These are phyloP conservation scores for Shargacucullia verbasci DNA, from an alignment of 2,888 invertebrate species.

Conservation along the genomic window DNA sequence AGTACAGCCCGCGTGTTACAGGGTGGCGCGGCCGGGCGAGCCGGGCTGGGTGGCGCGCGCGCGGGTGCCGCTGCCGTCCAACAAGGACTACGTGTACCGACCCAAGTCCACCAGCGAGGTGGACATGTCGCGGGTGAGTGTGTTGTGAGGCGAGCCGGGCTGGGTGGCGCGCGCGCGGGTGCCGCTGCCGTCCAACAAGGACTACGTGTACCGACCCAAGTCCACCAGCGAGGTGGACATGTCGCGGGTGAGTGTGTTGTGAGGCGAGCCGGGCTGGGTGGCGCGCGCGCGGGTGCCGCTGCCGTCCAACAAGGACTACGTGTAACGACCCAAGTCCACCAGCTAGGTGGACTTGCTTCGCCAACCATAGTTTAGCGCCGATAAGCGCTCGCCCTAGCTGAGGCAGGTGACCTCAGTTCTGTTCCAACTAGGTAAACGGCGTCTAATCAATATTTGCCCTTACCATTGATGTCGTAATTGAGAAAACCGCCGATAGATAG, in stretches of 20 bases:
- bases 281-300: slow-evolving; percentile 97
- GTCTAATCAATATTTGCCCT: too few species aligned
- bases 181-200: slow-evolving; percentile 98
- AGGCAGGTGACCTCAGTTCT: too few species aligned
- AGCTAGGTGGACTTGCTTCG: slow-evolving; percentile 96
- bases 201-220: slow-evolving; percentile 98
- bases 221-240: slow-evolving; percentile 97
- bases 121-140: slow-evolving; percentile 93
- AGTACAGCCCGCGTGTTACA: slow-evolving; percentile 18
- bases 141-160: slow-evolving; percentile 94
- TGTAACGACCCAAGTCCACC: slow-evolving; percentile 97
- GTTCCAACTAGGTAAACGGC: too few species aligned
- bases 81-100: slow-evolving; percentile 98
- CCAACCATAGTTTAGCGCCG: too few species aligned
- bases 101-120: slow-evolving; percentile 97
- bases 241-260: slow-evolving; percentile 89
- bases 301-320: slow-evolving; percentile 99
- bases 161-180: slow-evolving; percentile 98
- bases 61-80: slow-evolving; percentile 97
- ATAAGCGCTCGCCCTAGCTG: too few species aligned
- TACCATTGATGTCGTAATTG: too few species aligned
- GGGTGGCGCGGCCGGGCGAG: slow-evolving; percentile 96
- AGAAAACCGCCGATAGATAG: too few species aligned
- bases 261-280: slow-evolving; percentile 98
- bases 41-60: slow-evolving; percentile 98